Evolutionary conservation across 2,113 vertebrate genomes (phyloP).

Genomic region (Pollachius pollachius): DNA sequence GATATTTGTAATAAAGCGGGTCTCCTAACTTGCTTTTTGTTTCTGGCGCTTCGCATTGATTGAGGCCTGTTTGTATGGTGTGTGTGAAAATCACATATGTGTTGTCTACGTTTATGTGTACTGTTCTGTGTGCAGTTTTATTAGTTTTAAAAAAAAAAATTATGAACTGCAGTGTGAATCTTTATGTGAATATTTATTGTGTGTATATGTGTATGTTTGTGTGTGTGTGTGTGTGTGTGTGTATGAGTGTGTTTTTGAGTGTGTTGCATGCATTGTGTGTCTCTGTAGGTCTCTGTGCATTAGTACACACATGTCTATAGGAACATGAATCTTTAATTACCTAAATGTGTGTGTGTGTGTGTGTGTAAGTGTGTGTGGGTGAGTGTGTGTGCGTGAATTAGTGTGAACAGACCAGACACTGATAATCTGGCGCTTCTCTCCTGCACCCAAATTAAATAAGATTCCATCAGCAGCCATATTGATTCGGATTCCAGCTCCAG

Average conservation of each 20-base stretch:
- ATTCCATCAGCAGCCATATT: slow-evolving; percentile 3
- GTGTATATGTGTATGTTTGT: slow-evolving; percentile 8
- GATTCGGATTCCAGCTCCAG: background rate
- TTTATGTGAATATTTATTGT: background rate
- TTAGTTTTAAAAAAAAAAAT: too few relatives aligned
- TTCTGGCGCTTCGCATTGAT: slow-evolving; percentile 24
- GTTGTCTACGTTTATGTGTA: background rate
- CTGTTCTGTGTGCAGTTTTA: too few relatives aligned
- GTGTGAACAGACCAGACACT: slow-evolving; percentile 6
- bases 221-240: slow-evolving; percentile 9
- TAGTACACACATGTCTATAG: background rate
- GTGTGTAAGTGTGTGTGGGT: background rate
- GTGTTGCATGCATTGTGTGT: background rate
- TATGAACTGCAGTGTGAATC: too few relatives aligned
- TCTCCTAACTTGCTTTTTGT: slow-evolving; percentile 45
- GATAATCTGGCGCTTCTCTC: slow-evolving; percentile 3
- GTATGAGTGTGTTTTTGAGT: background rate
- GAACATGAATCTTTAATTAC: background rate
- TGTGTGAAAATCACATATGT: background rate
- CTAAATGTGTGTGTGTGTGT: background rate
- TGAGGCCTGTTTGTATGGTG: slow-evolving; percentile 32
- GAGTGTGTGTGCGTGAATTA: background rate
- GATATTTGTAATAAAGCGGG: slow-evolving; percentile 55
- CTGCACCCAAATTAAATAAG: slow-evolving; percentile 10
- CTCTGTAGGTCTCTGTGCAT: background rate